phyloP scores from a whole-genome alignment of 2,888 invertebrate genomes.

The Lucinisca nassula region DNA sequence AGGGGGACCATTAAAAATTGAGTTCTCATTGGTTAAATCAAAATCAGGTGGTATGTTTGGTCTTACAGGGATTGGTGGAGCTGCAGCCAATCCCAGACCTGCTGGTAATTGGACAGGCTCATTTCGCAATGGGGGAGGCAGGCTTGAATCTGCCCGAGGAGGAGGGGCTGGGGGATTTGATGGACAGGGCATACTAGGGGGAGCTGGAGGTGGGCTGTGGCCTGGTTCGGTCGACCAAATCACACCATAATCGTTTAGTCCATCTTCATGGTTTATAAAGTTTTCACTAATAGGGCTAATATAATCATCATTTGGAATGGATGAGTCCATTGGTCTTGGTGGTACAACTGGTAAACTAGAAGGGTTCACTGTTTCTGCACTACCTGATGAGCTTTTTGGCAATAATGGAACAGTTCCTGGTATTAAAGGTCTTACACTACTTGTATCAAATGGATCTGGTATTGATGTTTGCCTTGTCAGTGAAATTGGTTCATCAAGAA shows the following conservation, averaged over 20 bases:
- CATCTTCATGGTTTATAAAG: conserved; percentile 19
- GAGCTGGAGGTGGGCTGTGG: conserved; percentile 59
- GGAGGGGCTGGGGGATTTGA: conserved; percentile 62
- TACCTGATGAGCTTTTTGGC: conserved; percentile 24
- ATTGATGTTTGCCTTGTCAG: conserved; percentile 34
- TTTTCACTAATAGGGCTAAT: conserved; percentile 23
- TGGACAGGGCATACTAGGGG: conserved; percentile 50
- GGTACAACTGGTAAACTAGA: conserved; percentile 49
- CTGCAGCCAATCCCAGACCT: conserved; percentile 38
- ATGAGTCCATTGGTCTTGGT: conserved; percentile 41
- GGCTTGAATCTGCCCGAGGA: conserved; percentile 41
- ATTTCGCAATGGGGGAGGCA: not conserved
- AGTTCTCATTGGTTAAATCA: conserved; percentile 32
- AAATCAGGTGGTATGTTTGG: conserved; percentile 46
- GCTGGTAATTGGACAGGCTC: not conserved
- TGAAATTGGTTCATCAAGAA: conserved; percentile 73
- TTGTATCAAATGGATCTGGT: conserved; percentile 78
- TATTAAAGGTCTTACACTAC: conserved; percentile 66
- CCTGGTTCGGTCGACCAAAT: conserved; percentile 28
- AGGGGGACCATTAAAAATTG: conserved; percentile 55
- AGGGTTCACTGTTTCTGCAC: not conserved
- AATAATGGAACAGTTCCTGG: conserved; percentile 34
- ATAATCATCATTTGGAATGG: conserved; percentile 2
- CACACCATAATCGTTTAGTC: conserved; percentile 16
- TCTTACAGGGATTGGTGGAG: conserved; percentile 71